Base-by-base conservation (phyloP, 2,888 invertebrate genomes). In the Elysia crispata region DNA sequence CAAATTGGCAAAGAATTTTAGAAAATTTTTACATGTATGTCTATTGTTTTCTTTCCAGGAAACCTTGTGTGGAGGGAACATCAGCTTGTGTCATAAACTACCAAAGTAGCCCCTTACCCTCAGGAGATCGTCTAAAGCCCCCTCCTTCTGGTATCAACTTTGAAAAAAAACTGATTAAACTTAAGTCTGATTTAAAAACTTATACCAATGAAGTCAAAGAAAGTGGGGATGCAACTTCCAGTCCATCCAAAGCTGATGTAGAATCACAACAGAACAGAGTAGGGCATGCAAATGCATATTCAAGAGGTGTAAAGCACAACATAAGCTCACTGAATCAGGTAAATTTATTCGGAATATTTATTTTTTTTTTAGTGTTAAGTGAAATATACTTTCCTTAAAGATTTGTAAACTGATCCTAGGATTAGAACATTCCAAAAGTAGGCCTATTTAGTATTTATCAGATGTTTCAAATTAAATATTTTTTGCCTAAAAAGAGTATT, bases 141-240 rank as follows among this genome's bases (percentile, higher is more conserved):
- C 90, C 89, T 8, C 87, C 87, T 54, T 86, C 88, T 11, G 87
- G 86, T 80, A 84, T 90, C 18, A 86, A 88, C 78, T 84, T 84
- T 79, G 83, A 86, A 8, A 87, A 85, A 76, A 90, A 90, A 83
- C 86, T 84, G 33, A 86, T 90, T 30, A 88, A 87, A 81, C 81
- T 90, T 3, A 62, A 74, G 41, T 3, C 3, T 0, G 20, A 13
- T 28, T 60, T 31, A 13, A 74, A 74, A 62, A 74, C n/a, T 6
- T 3, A 1, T 23, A 72, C 49, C n/a, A 15, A 20, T 6, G 18
- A n/a, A n/a, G n/a, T n/a, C n/a, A n/a, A n/a, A n/a, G n/a, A n/a
- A n/a, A n/a, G n/a, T n/a, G 1, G 33, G 31, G 31, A 23, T 74
- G 23, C 30, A 54, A 76, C 15, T 25, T 23, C n/a, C 13, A 62